Evolutionary conservation across 64 coral and sea anemone genomes (phyloP), one percentile per base, ranked within the genome.

Genomic region (Hydrozoanthus tunicans): DNA sequence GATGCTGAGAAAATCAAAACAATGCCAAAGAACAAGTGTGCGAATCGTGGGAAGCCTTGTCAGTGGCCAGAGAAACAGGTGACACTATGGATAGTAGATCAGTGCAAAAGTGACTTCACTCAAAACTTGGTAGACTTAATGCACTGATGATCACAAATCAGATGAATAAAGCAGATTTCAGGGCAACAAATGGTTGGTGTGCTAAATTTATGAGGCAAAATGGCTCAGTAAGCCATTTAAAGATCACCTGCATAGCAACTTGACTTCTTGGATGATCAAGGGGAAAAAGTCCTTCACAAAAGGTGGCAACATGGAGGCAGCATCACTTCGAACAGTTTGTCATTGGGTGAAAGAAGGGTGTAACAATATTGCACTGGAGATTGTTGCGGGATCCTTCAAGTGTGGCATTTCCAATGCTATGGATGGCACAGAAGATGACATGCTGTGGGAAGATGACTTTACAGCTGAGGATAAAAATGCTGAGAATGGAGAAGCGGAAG

Each of bases 301-400:
- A 20, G 20, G 20, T 20, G 20, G 20, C 20, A 20, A 20, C 20
- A 20, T 20, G 20, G 20, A 20, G 20, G 20, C 20, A 20, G 20
- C 20, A 20, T 20, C 20, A 20, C 20, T 20, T 20, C 20, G 20
- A 20, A 20, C 20, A 20, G 20, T 20, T 20, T 20, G 20, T 20
- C 20, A 20, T 20, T 20, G 80, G 80, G 91, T 92, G 7, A 14
- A 32, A 10, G 56, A 92, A 13, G 12, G 80, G 59, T 85, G 81
- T 67, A 56, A 74, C 7, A 80, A 83, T 58, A 27, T 92, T 4
- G 24, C 90, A 12, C 6, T 11, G 4, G 51, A 88, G 51, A 84
- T 59, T 4, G 60, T 53, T 58, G 60, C 56, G 12, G 57, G 24
- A 58, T 17, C 59, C 12, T 58, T 59, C 32, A 58, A 62, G 81